phyloP scores from a whole-genome alignment of 2,113 vertebrate species.

The Microcebus tavaratra region DNA sequence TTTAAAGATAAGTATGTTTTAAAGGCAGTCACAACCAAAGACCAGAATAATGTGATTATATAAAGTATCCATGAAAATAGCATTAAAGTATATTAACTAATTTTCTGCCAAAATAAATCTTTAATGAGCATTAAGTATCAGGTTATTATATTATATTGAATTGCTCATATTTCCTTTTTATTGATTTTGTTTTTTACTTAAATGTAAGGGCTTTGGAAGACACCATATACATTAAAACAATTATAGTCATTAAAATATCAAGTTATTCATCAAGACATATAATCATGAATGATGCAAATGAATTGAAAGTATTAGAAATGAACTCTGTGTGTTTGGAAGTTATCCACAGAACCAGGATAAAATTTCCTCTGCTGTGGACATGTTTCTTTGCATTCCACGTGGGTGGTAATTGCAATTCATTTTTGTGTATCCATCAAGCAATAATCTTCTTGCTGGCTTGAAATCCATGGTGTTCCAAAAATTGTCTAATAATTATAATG shows the following conservation, averaged over 20 bases:
- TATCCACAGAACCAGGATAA: not conserved
- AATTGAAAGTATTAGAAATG: not conserved
- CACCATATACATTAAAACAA: not conserved
- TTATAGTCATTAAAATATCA: constrained; percentile 12
- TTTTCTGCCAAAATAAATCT: constrained; percentile 51
- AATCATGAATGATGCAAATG: constrained; percentile 3
- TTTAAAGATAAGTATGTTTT: constrained; percentile 66
- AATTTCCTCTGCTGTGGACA: not conserved
- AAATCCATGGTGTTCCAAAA: constrained; percentile 17
- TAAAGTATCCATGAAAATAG: constrained; percentile 44
- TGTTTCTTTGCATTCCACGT: not conserved
- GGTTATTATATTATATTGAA: constrained; percentile 22
- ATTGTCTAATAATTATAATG: constrained; percentile 38
- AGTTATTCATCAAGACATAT: not conserved
- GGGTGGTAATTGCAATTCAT: not conserved
- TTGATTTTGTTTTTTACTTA: constrained; percentile 43
- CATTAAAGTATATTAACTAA: constrained; percentile 49
- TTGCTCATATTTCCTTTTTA: constrained; percentile 24
- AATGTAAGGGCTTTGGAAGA: not conserved
- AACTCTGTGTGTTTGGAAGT: not conserved
- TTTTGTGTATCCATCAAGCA: not conserved
- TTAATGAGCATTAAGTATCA: constrained; percentile 27
- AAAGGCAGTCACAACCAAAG: constrained; percentile 47
- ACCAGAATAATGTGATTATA: constrained; percentile 52
- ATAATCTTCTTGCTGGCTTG: constrained; percentile 19